phyloP scores from a whole-genome alignment of 2,113 vertebrate species.

The Leptobrachium leishanense region DNA sequence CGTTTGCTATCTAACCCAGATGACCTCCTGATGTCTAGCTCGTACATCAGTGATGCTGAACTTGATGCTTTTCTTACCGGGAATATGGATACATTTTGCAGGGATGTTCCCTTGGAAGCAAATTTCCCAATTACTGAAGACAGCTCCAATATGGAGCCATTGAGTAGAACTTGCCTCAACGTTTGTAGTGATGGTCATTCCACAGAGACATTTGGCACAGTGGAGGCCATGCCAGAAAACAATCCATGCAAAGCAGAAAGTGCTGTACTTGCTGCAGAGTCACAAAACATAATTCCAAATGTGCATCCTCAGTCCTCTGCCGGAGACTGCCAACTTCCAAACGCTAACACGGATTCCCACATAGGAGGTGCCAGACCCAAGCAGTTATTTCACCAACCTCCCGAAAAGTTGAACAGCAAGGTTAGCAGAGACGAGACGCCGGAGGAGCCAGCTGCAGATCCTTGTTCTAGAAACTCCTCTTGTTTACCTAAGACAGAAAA shows the following conservation, averaged over 20 bases:
- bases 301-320: conserved; percentile 35
- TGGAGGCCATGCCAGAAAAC: background rate
- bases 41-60: conserved; percentile 84
- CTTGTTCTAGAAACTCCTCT: conserved; percentile 13
- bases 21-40: conserved; percentile 62
- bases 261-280: conserved; percentile 51
- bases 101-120: conserved; percentile 53
- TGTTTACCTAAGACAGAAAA: background rate
- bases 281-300: conserved; percentile 36
- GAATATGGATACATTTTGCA: conserved; percentile 61
- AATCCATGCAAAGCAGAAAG: conserved; percentile 40
- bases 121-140: conserved; percentile 34
- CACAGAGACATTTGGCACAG: conserved; percentile 46
- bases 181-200: conserved; percentile 7
- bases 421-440: conserved; percentile 24
- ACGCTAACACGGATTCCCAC: conserved; percentile 56
- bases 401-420: conserved; percentile 38
- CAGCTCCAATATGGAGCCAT: conserved; percentile 15
- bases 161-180: background rate
- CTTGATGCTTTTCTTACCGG: conserved; percentile 86
- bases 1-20: conserved; percentile 68
- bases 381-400: conserved; percentile 66
- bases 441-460: conserved; percentile 52
- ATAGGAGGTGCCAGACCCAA: conserved; percentile 85
- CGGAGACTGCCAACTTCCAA: conserved; percentile 47